Percentiles rank a stretch among this genome's conserved stretches.
Conservation (phyloP, 1,140 invertebrate species). For the Bombus pyrosoma region DNA sequence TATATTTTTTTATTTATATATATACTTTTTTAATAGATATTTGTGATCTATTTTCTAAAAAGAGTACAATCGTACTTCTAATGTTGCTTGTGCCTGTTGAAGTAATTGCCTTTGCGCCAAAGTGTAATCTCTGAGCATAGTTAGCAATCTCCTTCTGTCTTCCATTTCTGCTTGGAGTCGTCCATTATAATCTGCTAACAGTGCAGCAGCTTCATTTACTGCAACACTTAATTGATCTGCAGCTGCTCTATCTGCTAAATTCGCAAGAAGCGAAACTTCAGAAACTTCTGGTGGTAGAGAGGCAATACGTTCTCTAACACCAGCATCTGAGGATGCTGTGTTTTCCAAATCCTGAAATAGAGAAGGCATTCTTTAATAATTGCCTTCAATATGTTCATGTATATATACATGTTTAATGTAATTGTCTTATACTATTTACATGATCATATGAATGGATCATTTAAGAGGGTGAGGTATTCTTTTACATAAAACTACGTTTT, state of each 20-base stretch:
- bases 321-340: conserved; percentile 96
- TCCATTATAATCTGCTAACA: conserved; percentile 95
- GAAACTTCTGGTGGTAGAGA: conserved; percentile 97
- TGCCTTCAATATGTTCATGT: conserved; percentile 14
- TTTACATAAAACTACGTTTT: conserved; percentile 1
- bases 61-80: conserved; percentile 86
- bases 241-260: conserved; percentile 89
- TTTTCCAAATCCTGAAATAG: conserved; percentile 93
- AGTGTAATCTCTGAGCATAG: conserved; percentile 94
- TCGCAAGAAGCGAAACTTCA: conserved; percentile 92
- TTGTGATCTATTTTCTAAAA: not conserved
- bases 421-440: not conserved
- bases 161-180: conserved; percentile 94
- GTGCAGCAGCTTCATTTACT: conserved; percentile 93
- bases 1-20: not conserved
- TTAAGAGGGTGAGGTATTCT: not conserved
- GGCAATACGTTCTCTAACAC: conserved; percentile 95
- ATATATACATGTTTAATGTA: conserved; percentile 1
- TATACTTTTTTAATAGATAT: not conserved
- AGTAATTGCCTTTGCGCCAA: conserved; percentile 92
- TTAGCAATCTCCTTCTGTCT: conserved; percentile 91
- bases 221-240: conserved; percentile 88
- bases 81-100: conserved; percentile 90
- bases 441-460: not conserved
- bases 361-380: conserved; percentile 51